phyloP scores from a whole-genome alignment of 2,888 invertebrate genomes.

The Pristionchus entomophagus region DNA sequence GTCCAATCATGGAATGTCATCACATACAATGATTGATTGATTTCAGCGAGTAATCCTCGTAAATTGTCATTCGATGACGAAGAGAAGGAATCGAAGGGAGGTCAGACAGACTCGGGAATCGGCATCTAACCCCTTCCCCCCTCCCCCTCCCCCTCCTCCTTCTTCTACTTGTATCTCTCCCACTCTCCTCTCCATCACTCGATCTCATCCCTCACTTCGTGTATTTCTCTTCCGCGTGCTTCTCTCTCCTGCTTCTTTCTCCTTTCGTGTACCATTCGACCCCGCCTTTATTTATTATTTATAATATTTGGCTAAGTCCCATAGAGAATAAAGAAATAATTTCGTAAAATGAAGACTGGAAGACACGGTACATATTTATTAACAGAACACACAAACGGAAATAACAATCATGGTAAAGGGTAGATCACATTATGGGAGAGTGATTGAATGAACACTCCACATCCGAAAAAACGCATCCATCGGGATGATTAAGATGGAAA shows the following conservation, averaged over 20 bases:
- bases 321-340: not conserved
- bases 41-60: slow-evolving; percentile 18
- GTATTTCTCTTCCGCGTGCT: slow-evolving; percentile 29
- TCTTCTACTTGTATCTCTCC: not conserved
- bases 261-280: slow-evolving; percentile 43
- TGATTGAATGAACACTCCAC: slow-evolving; percentile 56
- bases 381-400: not conserved
- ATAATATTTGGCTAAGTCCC: not conserved
- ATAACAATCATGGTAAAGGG: not conserved
- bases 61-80: slow-evolving; percentile 16
- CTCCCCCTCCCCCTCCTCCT: not conserved
- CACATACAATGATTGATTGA: no score
- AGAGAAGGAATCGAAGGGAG: not conserved
- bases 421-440: slow-evolving; percentile 44
- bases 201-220: slow-evolving; percentile 39
- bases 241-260: not conserved
- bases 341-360: no score
- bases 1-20: not conserved
- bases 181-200: slow-evolving; percentile 6
- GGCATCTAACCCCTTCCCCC: slow-evolving; percentile 5
- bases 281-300: slow-evolving; percentile 28
- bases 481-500: slow-evolving; percentile 66
- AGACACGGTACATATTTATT: not conserved
- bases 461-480: slow-evolving; percentile 65
- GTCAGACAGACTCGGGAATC: slow-evolving; percentile 42